Base-by-base conservation (phyloP, 2,888 invertebrate genomes). In the Maniola hyperantus region DNA sequence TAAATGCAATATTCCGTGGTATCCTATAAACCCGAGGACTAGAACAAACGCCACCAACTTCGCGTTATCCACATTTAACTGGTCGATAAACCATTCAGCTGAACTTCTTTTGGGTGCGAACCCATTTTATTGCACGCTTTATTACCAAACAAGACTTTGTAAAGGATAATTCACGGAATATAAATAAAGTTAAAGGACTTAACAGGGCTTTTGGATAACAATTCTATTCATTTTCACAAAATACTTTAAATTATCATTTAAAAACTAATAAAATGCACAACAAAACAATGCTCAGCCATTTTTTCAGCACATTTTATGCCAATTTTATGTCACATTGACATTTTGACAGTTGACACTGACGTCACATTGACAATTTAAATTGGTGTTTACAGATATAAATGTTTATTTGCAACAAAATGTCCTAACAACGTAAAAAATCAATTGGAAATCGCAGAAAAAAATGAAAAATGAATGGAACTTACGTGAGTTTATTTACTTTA, bases 11-110 rank as follows among this genome's bases (percentile, higher is more conserved):
- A 97, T 93, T 59, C 97, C 97, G 89, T 98, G 98, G 83, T 98
- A 98, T 59, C 95, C 93, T 74, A 97, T 95, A 84, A 98, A 98
- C 63, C 97, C 96, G 51, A 97, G 83, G 18, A 98, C 97, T 73
- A 98, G 89, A 33, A 95, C 88, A 76, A 97, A 93, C 1, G 98
- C 98, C 36, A 97, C 86, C 77, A 97, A 94, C 84, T 98, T 98
- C 1, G 98, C 97, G 92, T 98, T 98, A 80, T 95, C 94, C 18
- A 97, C 96, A 83, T 98, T 98, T 68, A 98, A 93, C 88, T 98
- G 96, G 76, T 97, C 96, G 78, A 97, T 96, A 76, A 97, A 93
- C 89, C 95, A 94, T 83, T 97, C 96, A 0, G 96, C 96, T 51
- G 95, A 93, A 39, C 95, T 92, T 79, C 93, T 93, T 78, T 93